phyloP scores from a whole-genome alignment of 2,797 vertebrate species.

The Tarsius wallacei region DNA sequence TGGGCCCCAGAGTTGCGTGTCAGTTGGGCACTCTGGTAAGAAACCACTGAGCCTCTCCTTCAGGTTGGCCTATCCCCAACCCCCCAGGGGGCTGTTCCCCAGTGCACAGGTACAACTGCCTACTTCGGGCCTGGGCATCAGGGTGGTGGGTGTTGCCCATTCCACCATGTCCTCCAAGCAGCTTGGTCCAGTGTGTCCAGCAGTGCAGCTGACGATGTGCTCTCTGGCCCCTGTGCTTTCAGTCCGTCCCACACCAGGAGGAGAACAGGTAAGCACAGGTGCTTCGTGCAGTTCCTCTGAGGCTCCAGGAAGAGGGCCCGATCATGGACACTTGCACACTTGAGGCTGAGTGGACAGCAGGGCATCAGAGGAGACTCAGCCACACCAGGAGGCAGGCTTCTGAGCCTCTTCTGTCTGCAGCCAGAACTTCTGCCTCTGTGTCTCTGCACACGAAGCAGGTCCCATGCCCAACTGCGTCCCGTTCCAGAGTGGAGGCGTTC shows the following conservation, averaged over 20 bases:
- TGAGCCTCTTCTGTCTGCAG: not conserved
- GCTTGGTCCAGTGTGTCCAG: too few relatives aligned
- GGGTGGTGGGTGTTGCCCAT: not conserved
- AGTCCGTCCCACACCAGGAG: not conserved
- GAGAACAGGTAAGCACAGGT: not conserved
- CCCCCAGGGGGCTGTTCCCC: not conserved
- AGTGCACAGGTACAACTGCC: not conserved
- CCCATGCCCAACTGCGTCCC: not conserved
- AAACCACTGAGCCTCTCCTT: not conserved
- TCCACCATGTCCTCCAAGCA: not conserved
- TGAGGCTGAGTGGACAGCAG: not conserved
- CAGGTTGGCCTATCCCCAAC: not conserved
- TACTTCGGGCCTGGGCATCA: not conserved
- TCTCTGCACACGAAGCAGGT: not conserved
- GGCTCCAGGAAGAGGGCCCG: not conserved
- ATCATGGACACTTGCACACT: not conserved
- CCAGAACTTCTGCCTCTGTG: too few relatives aligned
- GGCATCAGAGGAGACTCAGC: not conserved
- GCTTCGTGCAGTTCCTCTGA: not conserved
- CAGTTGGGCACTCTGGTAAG: not conserved
- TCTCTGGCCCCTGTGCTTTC: not conserved
- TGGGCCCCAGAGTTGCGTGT: not conserved
- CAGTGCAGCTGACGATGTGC: not conserved
- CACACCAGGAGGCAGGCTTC: not conserved
- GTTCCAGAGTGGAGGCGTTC: not conserved